phyloP scores from a whole-genome alignment of 2,888 invertebrate genomes.

The Chromoteleia sp. region DNA sequence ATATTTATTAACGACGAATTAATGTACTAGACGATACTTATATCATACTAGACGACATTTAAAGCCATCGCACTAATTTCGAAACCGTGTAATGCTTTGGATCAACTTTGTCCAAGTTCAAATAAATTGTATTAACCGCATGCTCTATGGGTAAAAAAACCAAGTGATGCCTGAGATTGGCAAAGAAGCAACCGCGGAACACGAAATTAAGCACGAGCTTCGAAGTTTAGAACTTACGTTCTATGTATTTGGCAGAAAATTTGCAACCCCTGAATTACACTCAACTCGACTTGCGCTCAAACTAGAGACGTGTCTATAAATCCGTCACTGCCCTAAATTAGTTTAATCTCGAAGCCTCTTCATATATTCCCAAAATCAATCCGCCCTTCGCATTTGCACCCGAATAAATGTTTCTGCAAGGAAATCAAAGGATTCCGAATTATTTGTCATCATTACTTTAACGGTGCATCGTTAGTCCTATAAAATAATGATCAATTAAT shows the following conservation, averaged over 20 bases:
- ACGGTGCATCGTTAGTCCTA: conserved; percentile 9
- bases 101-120: conserved; percentile 21
- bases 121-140: conserved; percentile 20
- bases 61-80: too few relatives aligned
- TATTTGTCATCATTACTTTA: conserved; percentile 11
- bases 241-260: conserved; percentile 42
- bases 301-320: conserved; percentile 34
- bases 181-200: conserved; percentile 14
- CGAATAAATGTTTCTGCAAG: conserved; percentile 7
- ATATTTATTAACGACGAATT: too few relatives aligned
- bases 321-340: conserved; percentile 39
- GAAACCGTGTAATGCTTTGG: too few relatives aligned
- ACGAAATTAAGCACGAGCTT: conserved; percentile 40
- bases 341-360: conserved; percentile 44
- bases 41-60: too few relatives aligned
- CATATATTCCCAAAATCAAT: conserved; percentile 38
- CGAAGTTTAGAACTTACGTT: conserved; percentile 35
- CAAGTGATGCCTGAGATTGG: background rate
- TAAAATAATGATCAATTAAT: conserved; percentile 44
- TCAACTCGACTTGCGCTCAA: conserved; percentile 3
- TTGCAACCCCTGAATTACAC: conserved; percentile 29
- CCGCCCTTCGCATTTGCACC: background rate
- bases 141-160: conserved; percentile 25
- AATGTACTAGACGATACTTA: too few relatives aligned
- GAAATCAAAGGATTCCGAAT: conserved; percentile 7